These are phyloP conservation scores for Brenthis ino DNA, from an alignment of 2,888 invertebrate genomes.

Conservation along the genomic window DNA sequence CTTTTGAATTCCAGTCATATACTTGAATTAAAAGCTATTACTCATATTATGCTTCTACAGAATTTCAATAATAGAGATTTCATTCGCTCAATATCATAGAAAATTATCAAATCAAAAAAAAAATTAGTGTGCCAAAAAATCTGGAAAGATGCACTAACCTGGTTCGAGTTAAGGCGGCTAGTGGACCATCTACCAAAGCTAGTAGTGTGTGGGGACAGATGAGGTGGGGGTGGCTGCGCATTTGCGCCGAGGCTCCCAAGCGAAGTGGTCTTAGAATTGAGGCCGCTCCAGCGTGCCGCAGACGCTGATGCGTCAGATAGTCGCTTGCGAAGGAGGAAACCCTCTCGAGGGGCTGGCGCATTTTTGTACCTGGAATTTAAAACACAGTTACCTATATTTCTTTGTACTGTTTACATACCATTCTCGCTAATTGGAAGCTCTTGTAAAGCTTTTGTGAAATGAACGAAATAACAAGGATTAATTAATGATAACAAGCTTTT, in stretches of 20 bases:
- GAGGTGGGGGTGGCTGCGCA: conserved; percentile 83
- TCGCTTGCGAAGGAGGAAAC: conserved; percentile 91
- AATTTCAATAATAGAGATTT: too few species aligned
- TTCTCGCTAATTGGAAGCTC: too few species aligned
- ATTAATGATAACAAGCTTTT: too few species aligned
- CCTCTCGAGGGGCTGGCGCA: conserved; percentile 88
- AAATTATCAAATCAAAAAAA: too few species aligned
- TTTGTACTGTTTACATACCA: too few species aligned
- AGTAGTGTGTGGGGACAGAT: conserved; percentile 75
- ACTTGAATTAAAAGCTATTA: too few species aligned
- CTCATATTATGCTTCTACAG: too few species aligned
- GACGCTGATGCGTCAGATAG: conserved; percentile 86
- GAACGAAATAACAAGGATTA: too few species aligned
- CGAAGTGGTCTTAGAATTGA: conserved; percentile 93
- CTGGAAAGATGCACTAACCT: conserved; percentile 53
- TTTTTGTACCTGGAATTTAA: conserved; percentile 78
- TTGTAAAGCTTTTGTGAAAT: too few species aligned
- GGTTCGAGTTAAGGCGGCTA: conserved; percentile 87
- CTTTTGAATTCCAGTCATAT: too few species aligned
- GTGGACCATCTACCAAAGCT: conserved; percentile 88
- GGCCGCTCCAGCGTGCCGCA: conserved; percentile 83
- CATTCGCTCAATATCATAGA: too few species aligned
- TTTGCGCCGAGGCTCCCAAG: conserved; percentile 86
- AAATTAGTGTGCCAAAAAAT: conserved; percentile 2
- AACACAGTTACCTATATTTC: background rate